These are phyloP conservation scores for Tenebrio molitor DNA, from an alignment of 1,140 invertebrate genomes.

Conservation along the genomic window DNA sequence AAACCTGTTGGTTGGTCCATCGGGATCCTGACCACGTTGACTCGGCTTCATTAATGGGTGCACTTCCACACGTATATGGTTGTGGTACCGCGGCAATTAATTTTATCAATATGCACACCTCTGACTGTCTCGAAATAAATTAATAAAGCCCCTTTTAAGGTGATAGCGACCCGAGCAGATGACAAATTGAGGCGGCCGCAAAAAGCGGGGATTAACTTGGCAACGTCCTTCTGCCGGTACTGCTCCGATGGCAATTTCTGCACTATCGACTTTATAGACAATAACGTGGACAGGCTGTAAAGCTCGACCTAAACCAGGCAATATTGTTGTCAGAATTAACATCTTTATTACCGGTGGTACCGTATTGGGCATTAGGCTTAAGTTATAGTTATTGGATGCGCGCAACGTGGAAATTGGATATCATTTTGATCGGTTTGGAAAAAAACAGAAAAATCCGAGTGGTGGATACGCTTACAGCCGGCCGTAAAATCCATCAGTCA, in stretches of 20 bases:
- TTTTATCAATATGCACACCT: constrained; percentile 30
- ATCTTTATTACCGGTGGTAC: constrained; percentile 51
- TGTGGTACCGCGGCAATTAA: constrained; percentile 20
- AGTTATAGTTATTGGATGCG: constrained; percentile 47
- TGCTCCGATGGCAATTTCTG: neutral
- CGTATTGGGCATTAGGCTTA: constrained; percentile 43
- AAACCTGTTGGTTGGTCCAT: constrained; percentile 4
- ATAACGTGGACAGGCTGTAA: constrained; percentile 44
- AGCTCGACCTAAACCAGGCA: constrained; percentile 41
- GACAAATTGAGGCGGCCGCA: neutral
- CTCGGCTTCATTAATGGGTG: constrained; percentile 4
- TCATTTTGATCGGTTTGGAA: constrained; percentile 25
- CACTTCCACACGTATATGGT: neutral
- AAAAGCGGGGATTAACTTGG: neutral
- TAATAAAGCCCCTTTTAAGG: constrained; percentile 12
- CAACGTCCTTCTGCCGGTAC: constrained; percentile 4
- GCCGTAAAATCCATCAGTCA: constrained; percentile 1
- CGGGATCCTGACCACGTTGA: neutral
- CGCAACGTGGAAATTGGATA: constrained; percentile 29
- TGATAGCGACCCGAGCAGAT: neutral
- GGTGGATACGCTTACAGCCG: neutral
- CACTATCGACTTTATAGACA: constrained; percentile 27
- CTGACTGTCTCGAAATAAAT: constrained; percentile 8
- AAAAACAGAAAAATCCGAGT: constrained; percentile 1
- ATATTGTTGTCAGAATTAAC: constrained; percentile 52